phyloP scores from a whole-genome alignment of 64 coral and sea anemone species.

The Catalaphyllia jardinei region DNA sequence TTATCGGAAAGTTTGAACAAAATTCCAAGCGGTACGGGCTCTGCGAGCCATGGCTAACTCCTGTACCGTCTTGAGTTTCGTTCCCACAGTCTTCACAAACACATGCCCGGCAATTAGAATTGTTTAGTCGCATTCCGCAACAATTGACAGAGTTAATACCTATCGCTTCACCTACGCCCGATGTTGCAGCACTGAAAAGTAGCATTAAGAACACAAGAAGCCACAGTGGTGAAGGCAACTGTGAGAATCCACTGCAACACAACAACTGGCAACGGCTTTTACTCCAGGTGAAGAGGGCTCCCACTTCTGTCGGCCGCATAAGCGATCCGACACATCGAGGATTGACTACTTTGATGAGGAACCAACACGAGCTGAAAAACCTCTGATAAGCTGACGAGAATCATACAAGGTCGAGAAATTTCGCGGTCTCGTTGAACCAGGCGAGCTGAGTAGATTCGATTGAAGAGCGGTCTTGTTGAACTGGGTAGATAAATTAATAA shows the following conservation, averaged over 20 bases:
- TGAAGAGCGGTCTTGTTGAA: not conserved
- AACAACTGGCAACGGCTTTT: not conserved
- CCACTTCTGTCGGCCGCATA: conserved; percentile 38
- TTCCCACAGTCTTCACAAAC: not conserved
- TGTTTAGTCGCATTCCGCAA: conserved; percentile 34
- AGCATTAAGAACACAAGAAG: conserved; percentile 14
- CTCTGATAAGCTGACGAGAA: conserved; percentile 3
- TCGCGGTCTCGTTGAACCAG: not conserved
- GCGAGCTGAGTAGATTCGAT: not conserved
- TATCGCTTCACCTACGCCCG: conserved; percentile 8
- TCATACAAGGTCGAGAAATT: conserved; percentile 1
- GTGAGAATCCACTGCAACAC: not conserved
- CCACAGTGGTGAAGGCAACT: not conserved
- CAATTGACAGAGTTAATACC: conserved; percentile 9
- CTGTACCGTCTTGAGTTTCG: not conserved
- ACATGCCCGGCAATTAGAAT: conserved; percentile 20
- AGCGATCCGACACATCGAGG: conserved; percentile 44
- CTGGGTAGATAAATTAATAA: not conserved
- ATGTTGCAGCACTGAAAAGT: not conserved
- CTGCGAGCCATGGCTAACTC: not conserved
- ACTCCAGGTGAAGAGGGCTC: conserved; percentile 20
- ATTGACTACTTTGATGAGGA: conserved; percentile 9
- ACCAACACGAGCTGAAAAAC: conserved; percentile 1
- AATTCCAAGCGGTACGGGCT: conserved; percentile 29
- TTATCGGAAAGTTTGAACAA: conserved; percentile 23